Conservation (phyloP, 2,113 vertebrate species). For the Pampusana beccarii region DNA sequence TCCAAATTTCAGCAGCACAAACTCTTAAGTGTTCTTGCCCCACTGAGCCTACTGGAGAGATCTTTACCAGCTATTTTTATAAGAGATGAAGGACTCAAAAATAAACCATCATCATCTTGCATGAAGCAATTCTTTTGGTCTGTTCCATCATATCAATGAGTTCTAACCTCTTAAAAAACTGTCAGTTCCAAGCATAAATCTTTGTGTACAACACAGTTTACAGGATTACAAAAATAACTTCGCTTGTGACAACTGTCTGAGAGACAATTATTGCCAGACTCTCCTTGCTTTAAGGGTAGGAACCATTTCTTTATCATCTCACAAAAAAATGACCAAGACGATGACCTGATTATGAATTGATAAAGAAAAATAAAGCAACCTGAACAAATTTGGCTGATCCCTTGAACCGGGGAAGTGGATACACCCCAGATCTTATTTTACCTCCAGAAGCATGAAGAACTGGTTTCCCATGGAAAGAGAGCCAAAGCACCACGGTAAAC, state of each 20-base stretch:
- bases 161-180: not conserved
- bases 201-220: not conserved
- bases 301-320: not conserved
- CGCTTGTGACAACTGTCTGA: not conserved
- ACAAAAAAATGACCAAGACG: not conserved
- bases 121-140: not conserved
- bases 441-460: conserved; percentile 9
- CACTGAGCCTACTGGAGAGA: not conserved
- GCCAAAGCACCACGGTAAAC: conserved; percentile 24
- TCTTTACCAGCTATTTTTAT: not conserved
- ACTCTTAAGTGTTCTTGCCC: not conserved
- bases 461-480: conserved; percentile 36
- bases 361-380: not conserved
- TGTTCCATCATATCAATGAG: not conserved
- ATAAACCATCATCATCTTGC: not conserved
- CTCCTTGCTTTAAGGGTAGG: not conserved
- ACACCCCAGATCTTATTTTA: not conserved
- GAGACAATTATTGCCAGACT: not conserved
- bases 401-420: not conserved
- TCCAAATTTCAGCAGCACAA: not conserved
- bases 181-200: not conserved
- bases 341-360: not conserved
- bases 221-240: not conserved
- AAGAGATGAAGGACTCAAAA: not conserved
- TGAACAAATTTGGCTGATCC: not conserved